A percentile compares a stretch with the other conserved stretches of the same genome.
Conservation (phyloP, 2,113 vertebrate genomes). For the Chaetodon auriga region DNA sequence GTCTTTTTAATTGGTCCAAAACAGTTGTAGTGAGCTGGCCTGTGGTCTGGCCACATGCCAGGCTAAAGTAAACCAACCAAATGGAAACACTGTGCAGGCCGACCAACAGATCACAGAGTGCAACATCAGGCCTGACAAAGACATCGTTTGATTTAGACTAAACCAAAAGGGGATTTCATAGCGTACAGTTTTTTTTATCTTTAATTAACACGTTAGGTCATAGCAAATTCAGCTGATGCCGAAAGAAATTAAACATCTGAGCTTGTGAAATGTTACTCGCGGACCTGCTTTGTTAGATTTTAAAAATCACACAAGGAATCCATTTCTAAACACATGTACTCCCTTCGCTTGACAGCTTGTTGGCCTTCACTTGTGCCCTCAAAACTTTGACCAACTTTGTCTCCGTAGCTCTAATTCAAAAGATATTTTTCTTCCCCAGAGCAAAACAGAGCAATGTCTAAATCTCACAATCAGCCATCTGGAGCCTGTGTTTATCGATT, state of each 20-base stretch:
- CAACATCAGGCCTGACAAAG: slow-evolving; percentile 26
- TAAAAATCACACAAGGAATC: slow-evolving; percentile 10
- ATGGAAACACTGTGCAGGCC: slow-evolving; percentile 76
- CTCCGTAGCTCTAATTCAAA: slow-evolving; percentile 11
- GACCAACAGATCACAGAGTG: slow-evolving; percentile 51
- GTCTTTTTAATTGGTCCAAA: slow-evolving; percentile 83
- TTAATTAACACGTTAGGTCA: neutral
- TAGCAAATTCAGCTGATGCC: neutral
- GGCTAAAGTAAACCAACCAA: slow-evolving; percentile 74
- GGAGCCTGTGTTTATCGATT: neutral
- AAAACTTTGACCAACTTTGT: neutral
- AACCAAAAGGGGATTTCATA: slow-evolving; percentile 12
- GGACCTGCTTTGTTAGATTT: slow-evolving; percentile 16
- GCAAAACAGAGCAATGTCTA: neutral
- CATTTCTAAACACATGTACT: slow-evolving; percentile 40
- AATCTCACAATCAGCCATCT: neutral
- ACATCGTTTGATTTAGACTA: slow-evolving; percentile 14
- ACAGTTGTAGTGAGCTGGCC: slow-evolving; percentile 51
- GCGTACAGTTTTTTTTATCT: neutral
- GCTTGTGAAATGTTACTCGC: neutral
- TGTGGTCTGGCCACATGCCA: slow-evolving; percentile 69
- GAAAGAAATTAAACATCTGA: neutral
- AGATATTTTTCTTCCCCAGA: neutral
- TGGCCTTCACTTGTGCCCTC: slow-evolving; percentile 14
- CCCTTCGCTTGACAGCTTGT: slow-evolving; percentile 34